A percentile compares a stretch with the other conserved stretches of the same genome.
Evolutionary conservation across 2,113 vertebrate genomes (phyloP).

Genomic region (Mormyrus lacerda): DNA sequence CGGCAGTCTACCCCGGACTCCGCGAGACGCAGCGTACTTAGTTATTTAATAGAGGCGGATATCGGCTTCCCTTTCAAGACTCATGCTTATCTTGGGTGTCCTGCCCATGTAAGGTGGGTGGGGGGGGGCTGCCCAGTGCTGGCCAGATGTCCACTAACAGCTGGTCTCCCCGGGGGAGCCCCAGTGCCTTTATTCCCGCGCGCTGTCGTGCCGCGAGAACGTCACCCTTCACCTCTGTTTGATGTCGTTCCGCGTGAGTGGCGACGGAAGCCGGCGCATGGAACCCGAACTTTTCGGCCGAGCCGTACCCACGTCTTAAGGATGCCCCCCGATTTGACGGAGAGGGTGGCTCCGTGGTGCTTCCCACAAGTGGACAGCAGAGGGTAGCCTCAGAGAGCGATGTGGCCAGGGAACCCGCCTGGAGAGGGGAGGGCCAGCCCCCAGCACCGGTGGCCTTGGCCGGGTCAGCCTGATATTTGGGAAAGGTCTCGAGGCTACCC

Average conservation of each 20-base stretch:
- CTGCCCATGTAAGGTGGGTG: not conserved
- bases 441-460: not conserved
- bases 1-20: not conserved
- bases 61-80: not conserved
- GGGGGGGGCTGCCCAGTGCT: not conserved
- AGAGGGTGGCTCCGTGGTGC: not conserved
- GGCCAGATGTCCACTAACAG: not conserved
- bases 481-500: not conserved
- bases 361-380: constrained; percentile 11
- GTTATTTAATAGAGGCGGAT: constrained; percentile 11
- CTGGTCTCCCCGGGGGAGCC: not conserved
- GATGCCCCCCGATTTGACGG: not conserved
- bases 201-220: not conserved
- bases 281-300: not conserved
- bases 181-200: not conserved
- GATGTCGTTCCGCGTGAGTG: not conserved
- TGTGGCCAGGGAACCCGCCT: not conserved
- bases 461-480: not conserved
- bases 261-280: not conserved
- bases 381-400: constrained; percentile 17
- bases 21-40: not conserved
- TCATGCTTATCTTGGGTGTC: not conserved
- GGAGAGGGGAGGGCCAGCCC: not conserved
- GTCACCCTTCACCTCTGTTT: not conserved
- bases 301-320: not conserved